Conservation (phyloP, 2,113 vertebrate species). For the Tychaedon coryphoeus region DNA sequence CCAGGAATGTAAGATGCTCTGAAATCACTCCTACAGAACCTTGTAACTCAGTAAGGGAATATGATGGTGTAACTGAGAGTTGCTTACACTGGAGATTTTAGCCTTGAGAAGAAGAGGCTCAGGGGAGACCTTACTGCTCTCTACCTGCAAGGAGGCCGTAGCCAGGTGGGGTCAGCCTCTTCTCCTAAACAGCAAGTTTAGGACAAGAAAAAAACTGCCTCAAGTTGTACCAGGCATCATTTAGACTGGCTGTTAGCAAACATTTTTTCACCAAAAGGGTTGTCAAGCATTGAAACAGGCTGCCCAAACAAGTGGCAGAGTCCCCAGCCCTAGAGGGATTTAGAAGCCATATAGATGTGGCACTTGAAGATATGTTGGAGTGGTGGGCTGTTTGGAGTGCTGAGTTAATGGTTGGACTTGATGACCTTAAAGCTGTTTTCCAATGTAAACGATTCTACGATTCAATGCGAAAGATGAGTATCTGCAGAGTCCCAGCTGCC, state of each 20-base stretch:
- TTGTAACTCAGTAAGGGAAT: neutral
- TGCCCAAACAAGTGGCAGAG: neutral
- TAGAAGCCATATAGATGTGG: neutral
- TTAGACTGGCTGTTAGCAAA: neutral
- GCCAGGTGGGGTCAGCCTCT: neutral
- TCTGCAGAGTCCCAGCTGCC: neutral
- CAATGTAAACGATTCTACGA: neutral
- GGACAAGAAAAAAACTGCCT: neutral
- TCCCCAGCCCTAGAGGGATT: neutral
- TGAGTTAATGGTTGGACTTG: neutral
- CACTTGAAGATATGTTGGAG: neutral
- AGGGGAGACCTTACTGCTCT: neutral
- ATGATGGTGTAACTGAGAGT: neutral
- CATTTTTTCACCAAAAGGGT: neutral
- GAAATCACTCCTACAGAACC: neutral
- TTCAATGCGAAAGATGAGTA: neutral
- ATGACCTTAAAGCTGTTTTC: neutral
- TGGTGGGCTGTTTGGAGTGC: neutral
- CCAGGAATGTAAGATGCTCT: neutral
- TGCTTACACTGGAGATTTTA: neutral
- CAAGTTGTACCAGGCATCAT: neutral
- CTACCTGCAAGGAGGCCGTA: neutral
- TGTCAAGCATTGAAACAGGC: neutral
- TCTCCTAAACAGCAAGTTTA: neutral
- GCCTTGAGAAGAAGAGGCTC: neutral